Evolutionary conservation across 2,797 vertebrate species (phyloP), one percentile per base, ranked within the genome.

Genomic region (Botia kubotai): DNA sequence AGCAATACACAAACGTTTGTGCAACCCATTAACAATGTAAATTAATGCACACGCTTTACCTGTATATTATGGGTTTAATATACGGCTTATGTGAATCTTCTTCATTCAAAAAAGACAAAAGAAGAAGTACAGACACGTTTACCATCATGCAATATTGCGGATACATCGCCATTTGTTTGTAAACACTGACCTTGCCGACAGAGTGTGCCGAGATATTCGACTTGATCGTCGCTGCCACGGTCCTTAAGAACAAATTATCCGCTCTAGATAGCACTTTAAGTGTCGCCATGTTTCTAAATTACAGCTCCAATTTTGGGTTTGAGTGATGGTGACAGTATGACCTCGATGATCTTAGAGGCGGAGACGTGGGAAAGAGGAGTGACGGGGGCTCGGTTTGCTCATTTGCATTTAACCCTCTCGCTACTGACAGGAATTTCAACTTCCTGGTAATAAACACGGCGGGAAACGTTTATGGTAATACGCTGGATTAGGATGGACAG

Each of bases 141-240:
- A 67, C 23, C 17, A 36, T 74, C 16, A 46, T 68, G 52, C 62
- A 65, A 14, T 13, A 55, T 55, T 43, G 13, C n/a, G 21, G 19
- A 73, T 26, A 48, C 70, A 66, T 19, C 17, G 12, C 29, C 33
- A 48, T 55, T 19, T 74, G 39, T 21, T 75, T 23, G 43, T 70
- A 62, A 75, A 87, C 87, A 94, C 93, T 86, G 72, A 95, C 94
- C 94, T 95, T 94, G 82, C 46, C 88, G 78, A 87, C 33, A 5
- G 87, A 87, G 17, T 87, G 87, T 21, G 8, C 69, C 74, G 73
- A 72, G 23, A 84, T 71, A 84, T 83, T 86, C 63, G 85, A 39
- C 86, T 87, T 91, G 89, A 76, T 29, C 19, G 83, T 79, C 81
- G 87, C 77, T 58, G 84, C 76, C 29, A 89, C 77, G 72, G 75